Evolutionary conservation across 2,888 invertebrate genomes (phyloP).

Genomic region (Cactoblastis cactorum): DNA sequence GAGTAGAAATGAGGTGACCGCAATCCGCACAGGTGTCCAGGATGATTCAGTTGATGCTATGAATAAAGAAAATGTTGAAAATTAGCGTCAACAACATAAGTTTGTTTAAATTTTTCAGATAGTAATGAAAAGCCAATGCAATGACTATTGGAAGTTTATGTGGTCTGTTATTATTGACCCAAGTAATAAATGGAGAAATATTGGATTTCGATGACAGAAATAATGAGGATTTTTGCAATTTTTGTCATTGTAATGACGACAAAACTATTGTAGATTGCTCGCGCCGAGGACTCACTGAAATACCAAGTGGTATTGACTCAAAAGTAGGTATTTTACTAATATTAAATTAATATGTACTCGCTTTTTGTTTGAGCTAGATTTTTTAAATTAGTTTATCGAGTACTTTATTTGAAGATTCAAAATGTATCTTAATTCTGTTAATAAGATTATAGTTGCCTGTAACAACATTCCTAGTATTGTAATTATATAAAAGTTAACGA

Average conservation of each 20-base stretch:
- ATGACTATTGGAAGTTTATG: conserved; percentile 47
- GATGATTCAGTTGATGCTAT: conserved; percentile 8
- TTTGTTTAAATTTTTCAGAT: conserved; percentile 41
- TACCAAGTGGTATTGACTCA: conserved; percentile 57
- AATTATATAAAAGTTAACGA: background rate
- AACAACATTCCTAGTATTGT: too few species aligned
- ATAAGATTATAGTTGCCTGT: too few species aligned
- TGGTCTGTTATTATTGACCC: conserved; percentile 38
- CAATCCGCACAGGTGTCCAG: conserved; percentile 44
- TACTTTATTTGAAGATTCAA: too few species aligned
- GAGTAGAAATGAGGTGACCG: conserved; percentile 24
- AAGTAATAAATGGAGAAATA: conserved; percentile 36
- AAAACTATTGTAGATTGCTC: conserved; percentile 60
- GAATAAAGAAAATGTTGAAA: conserved; percentile 10
- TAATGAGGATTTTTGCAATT: conserved; percentile 48
- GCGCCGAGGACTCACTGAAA: conserved; percentile 55
- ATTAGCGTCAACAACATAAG: background rate
- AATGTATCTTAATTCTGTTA: too few species aligned
- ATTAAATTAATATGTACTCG: background rate
- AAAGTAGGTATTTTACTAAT: conserved; percentile 49
- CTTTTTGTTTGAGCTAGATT: too few species aligned
- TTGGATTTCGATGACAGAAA: conserved; percentile 48
- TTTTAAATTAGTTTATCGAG: too few species aligned
- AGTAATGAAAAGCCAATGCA: conserved; percentile 60
- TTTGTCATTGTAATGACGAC: conserved; percentile 55